Evolutionary conservation across 2,888 invertebrate species (phyloP).

Genomic region (Elaeidobius kamerunicus): DNA sequence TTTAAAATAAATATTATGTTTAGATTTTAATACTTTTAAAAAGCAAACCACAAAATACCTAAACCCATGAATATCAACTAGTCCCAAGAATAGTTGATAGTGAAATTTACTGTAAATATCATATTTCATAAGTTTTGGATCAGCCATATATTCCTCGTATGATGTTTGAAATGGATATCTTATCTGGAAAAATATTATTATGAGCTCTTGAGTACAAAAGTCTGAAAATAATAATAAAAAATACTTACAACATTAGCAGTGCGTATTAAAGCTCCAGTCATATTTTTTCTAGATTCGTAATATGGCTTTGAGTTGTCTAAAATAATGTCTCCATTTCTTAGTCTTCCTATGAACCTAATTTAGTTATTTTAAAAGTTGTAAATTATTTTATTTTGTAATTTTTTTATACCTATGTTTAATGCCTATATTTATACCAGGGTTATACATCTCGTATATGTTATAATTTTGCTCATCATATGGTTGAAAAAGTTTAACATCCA

Average conservation of each 20-base stretch:
- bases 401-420: too few relatives aligned
- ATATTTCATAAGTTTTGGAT: constrained; percentile 29
- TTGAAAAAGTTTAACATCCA: constrained; percentile 33
- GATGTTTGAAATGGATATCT: constrained; percentile 27
- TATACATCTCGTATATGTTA: constrained; percentile 36
- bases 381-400: too few relatives aligned
- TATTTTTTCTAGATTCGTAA: constrained; percentile 37
- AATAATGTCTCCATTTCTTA: constrained; percentile 6
- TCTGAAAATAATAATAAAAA: not conserved
- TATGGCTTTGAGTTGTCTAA: constrained; percentile 16
- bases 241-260: constrained; percentile 37
- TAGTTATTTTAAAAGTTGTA: not conserved
- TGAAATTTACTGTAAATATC: constrained; percentile 39
- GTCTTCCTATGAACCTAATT: constrained; percentile 17
- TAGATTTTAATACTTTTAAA: too few relatives aligned
- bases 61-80: constrained; percentile 40
- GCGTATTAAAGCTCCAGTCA: constrained; percentile 36
- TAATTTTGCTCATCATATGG: constrained; percentile 12
- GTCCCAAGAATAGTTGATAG: constrained; percentile 38
- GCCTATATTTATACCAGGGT: constrained; percentile 32
- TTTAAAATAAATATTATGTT: too few relatives aligned
- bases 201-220: not conserved
- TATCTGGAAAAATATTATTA: constrained; percentile 16
- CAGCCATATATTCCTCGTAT: constrained; percentile 36
- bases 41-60: constrained; percentile 33